phyloP scores from a whole-genome alignment of 2,888 invertebrate genomes.

The Ochropleura plecta region DNA sequence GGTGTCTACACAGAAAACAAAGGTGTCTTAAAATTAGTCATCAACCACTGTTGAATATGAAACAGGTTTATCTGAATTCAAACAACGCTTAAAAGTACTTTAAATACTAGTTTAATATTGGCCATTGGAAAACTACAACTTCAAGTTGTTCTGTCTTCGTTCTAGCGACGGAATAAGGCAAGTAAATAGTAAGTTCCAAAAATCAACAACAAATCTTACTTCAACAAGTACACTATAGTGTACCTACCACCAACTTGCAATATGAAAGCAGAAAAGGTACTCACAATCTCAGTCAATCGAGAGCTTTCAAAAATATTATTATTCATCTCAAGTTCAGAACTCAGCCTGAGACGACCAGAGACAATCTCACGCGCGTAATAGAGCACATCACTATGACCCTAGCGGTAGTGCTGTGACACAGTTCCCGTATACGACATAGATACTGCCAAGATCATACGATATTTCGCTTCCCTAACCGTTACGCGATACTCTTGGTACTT shows the following conservation, averaged over 20 bases:
- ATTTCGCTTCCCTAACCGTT: constrained; percentile 67
- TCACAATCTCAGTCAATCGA: constrained; percentile 6
- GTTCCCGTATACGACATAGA: constrained; percentile 75
- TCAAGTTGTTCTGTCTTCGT: not conserved
- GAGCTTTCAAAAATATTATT: constrained; percentile 35
- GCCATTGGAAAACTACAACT: not conserved
- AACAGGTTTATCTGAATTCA: constrained; percentile 13
- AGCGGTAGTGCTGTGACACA: constrained; percentile 82
- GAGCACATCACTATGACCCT: constrained; percentile 77
- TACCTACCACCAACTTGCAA: constrained; percentile 3
- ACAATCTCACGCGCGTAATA: constrained; percentile 65
- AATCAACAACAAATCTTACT: not conserved
- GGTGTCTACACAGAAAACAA: constrained; percentile 28
- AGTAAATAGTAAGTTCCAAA: not conserved
- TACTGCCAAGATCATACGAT: constrained; percentile 71
- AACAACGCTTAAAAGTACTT: not conserved
- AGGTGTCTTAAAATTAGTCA: constrained; percentile 39
- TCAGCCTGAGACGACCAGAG: constrained; percentile 29
- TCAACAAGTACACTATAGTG: not conserved
- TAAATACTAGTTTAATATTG: not conserved
- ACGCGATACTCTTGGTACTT: constrained; percentile 66
- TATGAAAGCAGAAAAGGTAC: constrained; percentile 1
- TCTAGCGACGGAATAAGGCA: not conserved
- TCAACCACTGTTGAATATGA: not conserved
- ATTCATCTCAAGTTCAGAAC: constrained; percentile 47